Evolutionary conservation across 2,113 vertebrate genomes (phyloP).

Genomic region (Globicephala melas): DNA sequence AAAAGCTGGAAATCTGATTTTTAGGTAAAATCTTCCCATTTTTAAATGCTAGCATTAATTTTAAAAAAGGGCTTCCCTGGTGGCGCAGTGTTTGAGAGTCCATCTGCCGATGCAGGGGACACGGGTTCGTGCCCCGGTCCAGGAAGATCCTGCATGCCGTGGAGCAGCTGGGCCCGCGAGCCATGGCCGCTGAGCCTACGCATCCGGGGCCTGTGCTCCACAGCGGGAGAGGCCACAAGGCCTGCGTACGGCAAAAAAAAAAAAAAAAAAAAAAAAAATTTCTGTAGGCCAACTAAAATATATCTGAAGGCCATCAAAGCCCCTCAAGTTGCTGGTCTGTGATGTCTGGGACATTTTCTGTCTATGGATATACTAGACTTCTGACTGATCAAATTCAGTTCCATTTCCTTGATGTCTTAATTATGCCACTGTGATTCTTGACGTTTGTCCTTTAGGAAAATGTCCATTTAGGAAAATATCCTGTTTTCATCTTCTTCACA

Average conservation of each 20-base stretch:
- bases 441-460: not conserved
- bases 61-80: not conserved
- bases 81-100: too few species aligned
- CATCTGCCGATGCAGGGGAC: too few species aligned
- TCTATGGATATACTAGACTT: not conserved
- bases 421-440: not conserved
- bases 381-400: not conserved
- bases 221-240: too few species aligned
- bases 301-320: not conserved
- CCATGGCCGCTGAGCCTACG: too few species aligned
- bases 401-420: not conserved
- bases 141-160: rapidly evolving
- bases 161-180: too few species aligned
- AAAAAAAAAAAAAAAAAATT: not conserved
- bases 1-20: not conserved
- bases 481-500: not conserved
- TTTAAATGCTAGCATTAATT: not conserved
- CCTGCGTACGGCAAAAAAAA: not conserved
- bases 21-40: not conserved
- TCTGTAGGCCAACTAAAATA: not conserved
- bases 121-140: too few species aligned
- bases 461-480: not conserved
- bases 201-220: too few species aligned
- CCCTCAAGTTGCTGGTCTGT: not conserved
- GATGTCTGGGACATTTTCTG: not conserved